Evolutionary conservation across 2,113 vertebrate genomes (phyloP).

Genomic region (Varanus komodoensis): DNA sequence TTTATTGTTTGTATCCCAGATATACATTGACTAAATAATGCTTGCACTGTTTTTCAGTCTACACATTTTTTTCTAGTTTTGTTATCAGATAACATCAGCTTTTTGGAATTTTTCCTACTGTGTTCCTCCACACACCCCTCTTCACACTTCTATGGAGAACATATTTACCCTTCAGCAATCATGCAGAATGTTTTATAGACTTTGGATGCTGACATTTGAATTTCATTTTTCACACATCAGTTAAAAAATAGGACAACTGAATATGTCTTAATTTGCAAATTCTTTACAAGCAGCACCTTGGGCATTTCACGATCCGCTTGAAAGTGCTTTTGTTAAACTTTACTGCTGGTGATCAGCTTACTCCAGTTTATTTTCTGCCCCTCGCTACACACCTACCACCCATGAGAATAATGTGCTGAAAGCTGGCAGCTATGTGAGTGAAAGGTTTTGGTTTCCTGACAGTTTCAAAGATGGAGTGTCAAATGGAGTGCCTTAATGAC

Average conservation of each 20-base stretch:
- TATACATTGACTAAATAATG: conserved; percentile 2
- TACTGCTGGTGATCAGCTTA: conserved; percentile 4
- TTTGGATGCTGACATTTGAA: conserved; percentile 35
- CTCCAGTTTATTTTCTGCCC: conserved; percentile 27
- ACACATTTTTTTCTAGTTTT: background rate
- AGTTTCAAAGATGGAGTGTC: background rate
- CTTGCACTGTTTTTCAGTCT: background rate
- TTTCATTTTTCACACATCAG: conserved; percentile 16
- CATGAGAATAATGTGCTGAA: background rate
- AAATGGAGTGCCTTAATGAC: background rate
- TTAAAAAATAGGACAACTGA: conserved; percentile 27
- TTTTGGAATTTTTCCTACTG: background rate
- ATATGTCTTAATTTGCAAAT: background rate
- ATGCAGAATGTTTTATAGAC: conserved; percentile 8
- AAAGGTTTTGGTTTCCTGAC: background rate
- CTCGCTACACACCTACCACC: background rate
- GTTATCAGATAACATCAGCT: background rate
- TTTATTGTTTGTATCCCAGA: background rate
- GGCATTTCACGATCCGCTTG: background rate
- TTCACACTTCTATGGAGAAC: background rate
- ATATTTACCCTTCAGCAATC: conserved; percentile 38
- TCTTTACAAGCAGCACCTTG: conserved; percentile 20
- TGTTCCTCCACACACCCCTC: background rate
- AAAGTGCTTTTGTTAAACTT: conserved; percentile 29
- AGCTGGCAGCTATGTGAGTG: conserved; percentile 26